phyloP scores from a whole-genome alignment of 2,113 vertebrate genomes.

The Corythornis cristatus region DNA sequence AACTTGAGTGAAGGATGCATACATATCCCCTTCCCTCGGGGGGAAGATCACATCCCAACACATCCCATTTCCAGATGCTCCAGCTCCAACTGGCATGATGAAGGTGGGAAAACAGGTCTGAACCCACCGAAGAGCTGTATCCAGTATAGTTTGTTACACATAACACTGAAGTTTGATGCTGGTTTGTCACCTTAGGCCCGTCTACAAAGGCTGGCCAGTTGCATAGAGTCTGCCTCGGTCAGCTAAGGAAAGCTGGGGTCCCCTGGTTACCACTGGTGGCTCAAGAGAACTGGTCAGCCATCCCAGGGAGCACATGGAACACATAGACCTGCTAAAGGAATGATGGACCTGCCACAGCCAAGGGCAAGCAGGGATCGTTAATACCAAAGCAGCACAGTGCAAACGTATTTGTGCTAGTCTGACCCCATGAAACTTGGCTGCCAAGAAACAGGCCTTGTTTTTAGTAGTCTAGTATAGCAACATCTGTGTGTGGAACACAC shows the following conservation, averaged over 20 bases:
- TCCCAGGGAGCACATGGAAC: fast-evolving
- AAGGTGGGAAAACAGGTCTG: background rate
- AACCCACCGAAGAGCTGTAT: background rate
- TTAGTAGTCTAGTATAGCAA: background rate
- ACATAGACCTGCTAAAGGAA: background rate
- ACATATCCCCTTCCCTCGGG: background rate
- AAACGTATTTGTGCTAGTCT: background rate
- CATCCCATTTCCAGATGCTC: background rate
- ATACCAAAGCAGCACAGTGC: background rate
- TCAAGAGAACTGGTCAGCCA: fast-evolving
- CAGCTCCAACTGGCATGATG: background rate
- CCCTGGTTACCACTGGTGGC: fast-evolving
- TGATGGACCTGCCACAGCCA: fast-evolving
- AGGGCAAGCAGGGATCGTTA: background rate
- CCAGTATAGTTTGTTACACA: background rate
- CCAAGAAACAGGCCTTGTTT: background rate
- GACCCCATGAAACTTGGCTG: background rate
- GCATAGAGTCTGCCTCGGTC: background rate
- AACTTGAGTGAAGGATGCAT: background rate
- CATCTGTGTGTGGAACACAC: background rate
- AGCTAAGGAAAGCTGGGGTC: fast-evolving
- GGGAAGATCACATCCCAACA: background rate
- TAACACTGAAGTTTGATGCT: background rate
- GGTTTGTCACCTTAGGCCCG: background rate
- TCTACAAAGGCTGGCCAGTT: background rate